These are phyloP conservation scores for Bombus confusus DNA, from an alignment of 1,140 invertebrate species.

Conservation along the genomic window DNA sequence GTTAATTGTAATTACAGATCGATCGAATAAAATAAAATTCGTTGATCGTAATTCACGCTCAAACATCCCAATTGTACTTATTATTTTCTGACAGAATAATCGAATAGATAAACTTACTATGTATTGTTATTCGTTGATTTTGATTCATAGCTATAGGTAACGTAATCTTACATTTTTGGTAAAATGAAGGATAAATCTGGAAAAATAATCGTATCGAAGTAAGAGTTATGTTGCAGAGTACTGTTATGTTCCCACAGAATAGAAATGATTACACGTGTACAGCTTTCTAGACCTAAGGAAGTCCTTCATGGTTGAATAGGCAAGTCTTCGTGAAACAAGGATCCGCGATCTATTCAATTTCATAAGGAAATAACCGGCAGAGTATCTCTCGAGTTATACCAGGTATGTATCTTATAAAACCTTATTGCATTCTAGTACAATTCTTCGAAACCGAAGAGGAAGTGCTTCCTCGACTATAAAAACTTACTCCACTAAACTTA, in stretches of 20 bases:
- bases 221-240: neutral
- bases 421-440: neutral
- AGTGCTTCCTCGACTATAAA: neutral
- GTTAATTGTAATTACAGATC: too few relatives aligned
- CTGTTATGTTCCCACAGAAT: neutral
- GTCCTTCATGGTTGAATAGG: slow-evolving; percentile 6
- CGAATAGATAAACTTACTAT: too few relatives aligned
- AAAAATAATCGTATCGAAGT: neutral
- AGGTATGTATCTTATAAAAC: neutral
- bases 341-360: slow-evolving; percentile 9
- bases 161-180: neutral
- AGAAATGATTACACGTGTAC: neutral
- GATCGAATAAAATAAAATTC: too few relatives aligned
- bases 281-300: slow-evolving; percentile 4
- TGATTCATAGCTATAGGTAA: too few relatives aligned
- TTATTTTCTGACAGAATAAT: too few relatives aligned
- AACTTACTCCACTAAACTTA: neutral
- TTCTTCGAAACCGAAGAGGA: neutral
- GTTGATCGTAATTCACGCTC: too few relatives aligned
- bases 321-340: neutral
- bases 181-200: neutral
- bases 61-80: too few relatives aligned
- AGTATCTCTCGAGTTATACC: neutral
- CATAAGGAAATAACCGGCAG: neutral
- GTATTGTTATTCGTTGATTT: too few relatives aligned